Conservation (phyloP, 2,113 vertebrate genomes). For the Mystacornis crossleyi region DNA sequence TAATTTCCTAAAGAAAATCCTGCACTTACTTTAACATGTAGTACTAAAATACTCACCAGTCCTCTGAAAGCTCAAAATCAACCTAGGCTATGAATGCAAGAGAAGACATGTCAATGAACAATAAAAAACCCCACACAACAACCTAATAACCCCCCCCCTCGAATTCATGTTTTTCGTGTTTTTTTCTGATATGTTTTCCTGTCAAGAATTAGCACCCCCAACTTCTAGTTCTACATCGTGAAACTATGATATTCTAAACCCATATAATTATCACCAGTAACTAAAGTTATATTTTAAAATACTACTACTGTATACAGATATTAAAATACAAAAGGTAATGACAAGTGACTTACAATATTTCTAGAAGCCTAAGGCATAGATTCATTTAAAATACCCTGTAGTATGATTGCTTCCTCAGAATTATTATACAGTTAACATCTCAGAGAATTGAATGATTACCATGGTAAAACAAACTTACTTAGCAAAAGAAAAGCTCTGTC, state of each 20-base stretch:
- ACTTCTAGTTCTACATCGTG: neutral
- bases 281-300: neutral
- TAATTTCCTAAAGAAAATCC: neutral
- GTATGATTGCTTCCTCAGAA: neutral
- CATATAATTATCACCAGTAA: neutral
- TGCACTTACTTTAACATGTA: neutral
- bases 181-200: neutral
- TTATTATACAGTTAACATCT: neutral
- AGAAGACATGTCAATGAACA: neutral
- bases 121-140: rapidly evolving
- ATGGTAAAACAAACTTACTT: conserved; percentile 23
- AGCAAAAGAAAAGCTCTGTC: conserved; percentile 30
- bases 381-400: neutral
- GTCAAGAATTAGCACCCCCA: neutral
- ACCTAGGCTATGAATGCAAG: neutral
- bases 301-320: neutral
- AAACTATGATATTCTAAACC: neutral
- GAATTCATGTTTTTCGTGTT: neutral
- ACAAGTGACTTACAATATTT: neutral
- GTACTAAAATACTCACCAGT: neutral
- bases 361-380: neutral
- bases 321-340: neutral
- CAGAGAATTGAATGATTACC: conserved; percentile 4
- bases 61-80: neutral
- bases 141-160: too few species aligned